Evolutionary conservation across 23 tunicate genomes (phyloP).

Genomic region (Trididemnum nubilum): DNA sequence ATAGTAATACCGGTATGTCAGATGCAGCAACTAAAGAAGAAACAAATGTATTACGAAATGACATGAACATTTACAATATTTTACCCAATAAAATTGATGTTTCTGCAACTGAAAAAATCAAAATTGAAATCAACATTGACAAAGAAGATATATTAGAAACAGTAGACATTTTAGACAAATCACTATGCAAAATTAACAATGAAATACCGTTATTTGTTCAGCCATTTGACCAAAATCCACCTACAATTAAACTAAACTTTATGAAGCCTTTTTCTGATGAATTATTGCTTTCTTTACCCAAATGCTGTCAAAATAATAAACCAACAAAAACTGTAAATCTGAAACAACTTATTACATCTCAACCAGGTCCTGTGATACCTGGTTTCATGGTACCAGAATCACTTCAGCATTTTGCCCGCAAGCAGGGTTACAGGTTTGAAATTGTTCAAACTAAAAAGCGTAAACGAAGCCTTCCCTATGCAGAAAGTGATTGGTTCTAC

Average conservation of each 20-base stretch:
- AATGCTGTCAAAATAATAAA: not conserved
- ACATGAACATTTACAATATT: too few relatives aligned
- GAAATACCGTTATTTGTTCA: not conserved
- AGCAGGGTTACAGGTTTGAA: constrained; percentile 39
- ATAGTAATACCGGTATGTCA: too few relatives aligned
- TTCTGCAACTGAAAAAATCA: not conserved
- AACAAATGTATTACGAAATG: too few relatives aligned
- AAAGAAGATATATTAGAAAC: constrained; percentile 27
- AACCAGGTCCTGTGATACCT: constrained; percentile 27
- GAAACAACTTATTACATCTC: not conserved
- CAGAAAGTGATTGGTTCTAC: constrained; percentile 59
- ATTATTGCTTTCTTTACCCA: not conserved
- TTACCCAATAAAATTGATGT: too few relatives aligned
- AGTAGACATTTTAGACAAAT: not conserved
- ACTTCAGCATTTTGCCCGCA: constrained; percentile 23
- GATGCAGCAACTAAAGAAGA: too few relatives aligned
- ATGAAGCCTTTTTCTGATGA: not conserved
- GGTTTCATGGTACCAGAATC: constrained; percentile 44
- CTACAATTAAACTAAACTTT: not conserved
- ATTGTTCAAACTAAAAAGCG: not conserved
- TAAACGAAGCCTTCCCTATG: constrained; percentile 37
- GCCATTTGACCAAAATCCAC: not conserved
- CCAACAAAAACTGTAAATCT: not conserved
- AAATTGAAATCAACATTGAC: constrained; percentile 25
- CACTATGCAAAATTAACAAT: not conserved